These are phyloP conservation scores for Ursus arctos DNA, from an alignment of 2,113 vertebrate genomes.

Conservation along the genomic window DNA sequence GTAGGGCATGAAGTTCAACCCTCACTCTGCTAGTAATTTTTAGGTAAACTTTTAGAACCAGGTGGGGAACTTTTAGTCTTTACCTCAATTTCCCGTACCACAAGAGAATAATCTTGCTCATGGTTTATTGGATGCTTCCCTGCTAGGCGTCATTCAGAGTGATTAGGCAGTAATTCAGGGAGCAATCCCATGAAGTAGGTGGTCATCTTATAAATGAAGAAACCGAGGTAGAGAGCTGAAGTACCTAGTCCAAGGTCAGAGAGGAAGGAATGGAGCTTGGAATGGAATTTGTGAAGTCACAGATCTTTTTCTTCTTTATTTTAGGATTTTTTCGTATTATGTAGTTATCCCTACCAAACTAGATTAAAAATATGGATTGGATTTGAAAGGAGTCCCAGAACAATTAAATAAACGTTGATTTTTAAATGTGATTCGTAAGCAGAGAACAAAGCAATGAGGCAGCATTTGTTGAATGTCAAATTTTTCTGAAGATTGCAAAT, in stretches of 20 bases:
- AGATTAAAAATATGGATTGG: constrained; percentile 11
- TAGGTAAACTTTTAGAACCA: not conserved
- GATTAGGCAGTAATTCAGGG: not conserved
- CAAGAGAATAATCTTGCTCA: not conserved
- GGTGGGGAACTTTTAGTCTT: not conserved
- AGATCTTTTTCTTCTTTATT: not conserved
- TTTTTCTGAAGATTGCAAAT: constrained; percentile 32
- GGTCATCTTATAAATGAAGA: not conserved
- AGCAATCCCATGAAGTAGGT: not conserved
- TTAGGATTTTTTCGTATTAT: not conserved
- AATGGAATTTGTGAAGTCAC: not conserved
- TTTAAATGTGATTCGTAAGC: constrained; percentile 13
- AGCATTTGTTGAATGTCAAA: not conserved
- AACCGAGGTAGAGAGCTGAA: not conserved
- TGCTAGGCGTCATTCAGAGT: not conserved
- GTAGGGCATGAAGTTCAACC: not conserved
- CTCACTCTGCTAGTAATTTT: not conserved
- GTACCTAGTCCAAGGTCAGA: not conserved
- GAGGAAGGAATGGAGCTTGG: not conserved
- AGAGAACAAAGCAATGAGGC: not conserved
- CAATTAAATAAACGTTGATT: not conserved
- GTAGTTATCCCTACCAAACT: not conserved
- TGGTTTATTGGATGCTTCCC: not conserved
- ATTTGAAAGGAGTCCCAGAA: not conserved
- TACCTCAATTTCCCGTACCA: not conserved